Evolutionary conservation across 2,113 vertebrate genomes (phyloP).

Genomic region (Piaya cayana): DNA sequence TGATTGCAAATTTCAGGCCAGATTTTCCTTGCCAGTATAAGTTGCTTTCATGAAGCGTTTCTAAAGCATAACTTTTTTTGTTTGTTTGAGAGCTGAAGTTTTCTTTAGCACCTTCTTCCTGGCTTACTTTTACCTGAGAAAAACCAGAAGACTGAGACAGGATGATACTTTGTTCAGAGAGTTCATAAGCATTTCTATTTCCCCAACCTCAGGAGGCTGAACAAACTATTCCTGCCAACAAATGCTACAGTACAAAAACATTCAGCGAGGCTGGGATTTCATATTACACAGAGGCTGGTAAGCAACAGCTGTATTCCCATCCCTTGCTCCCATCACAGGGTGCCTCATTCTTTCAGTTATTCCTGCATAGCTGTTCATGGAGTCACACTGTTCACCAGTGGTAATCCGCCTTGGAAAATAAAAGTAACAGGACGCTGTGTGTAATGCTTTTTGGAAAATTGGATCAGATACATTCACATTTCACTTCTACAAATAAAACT

Average conservation of each 20-base stretch:
- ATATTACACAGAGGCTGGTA: not conserved
- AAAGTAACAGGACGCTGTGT: not conserved
- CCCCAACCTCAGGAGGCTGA: not conserved
- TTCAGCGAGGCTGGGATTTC: not conserved
- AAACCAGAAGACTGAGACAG: not conserved
- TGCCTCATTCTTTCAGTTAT: not conserved
- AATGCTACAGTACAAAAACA: not conserved
- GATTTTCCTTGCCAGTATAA: not conserved
- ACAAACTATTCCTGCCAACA: not conserved
- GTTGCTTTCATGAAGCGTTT: not conserved
- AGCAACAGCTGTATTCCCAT: not conserved
- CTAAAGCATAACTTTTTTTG: not conserved
- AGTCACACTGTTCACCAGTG: not conserved
- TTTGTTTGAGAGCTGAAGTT: not conserved
- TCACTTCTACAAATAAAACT: not conserved
- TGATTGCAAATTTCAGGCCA: not conserved
- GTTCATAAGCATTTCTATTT: not conserved
- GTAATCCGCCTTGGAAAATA: accelerated
- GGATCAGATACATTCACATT: not conserved
- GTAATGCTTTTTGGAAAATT: not conserved
- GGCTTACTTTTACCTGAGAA: not conserved
- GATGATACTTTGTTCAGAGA: not conserved
- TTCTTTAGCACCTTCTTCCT: not conserved
- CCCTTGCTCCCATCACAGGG: not conserved
- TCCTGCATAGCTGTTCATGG: not conserved